phyloP scores from a whole-genome alignment of 2,797 vertebrate genomes.

The Lacerta bilineata region DNA sequence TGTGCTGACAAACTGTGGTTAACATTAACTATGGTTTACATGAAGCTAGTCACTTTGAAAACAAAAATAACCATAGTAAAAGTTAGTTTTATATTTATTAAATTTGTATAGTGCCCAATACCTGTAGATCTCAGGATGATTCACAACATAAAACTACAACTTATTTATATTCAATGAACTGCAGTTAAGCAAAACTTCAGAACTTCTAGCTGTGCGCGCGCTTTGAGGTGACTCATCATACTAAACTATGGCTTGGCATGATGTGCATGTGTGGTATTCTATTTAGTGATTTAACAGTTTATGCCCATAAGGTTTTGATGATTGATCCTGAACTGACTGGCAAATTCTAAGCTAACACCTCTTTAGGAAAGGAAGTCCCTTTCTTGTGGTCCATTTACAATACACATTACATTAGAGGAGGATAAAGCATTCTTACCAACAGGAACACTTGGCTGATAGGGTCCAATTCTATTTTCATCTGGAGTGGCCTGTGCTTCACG shows the following conservation, averaged over 20 bases:
- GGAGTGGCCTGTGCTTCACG: slow-evolving; percentile 75
- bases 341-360: slow-evolving; percentile 32
- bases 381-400: background rate
- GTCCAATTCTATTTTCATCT: slow-evolving; percentile 86
- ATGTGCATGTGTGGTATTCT: background rate
- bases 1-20: background rate
- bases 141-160: background rate
- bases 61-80: too few relatives aligned
- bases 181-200: too few relatives aligned
- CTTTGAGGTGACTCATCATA: background rate
- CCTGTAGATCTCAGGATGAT: background rate
- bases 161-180: too few relatives aligned
- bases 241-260: background rate
- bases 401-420: background rate
- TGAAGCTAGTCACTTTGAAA: background rate
- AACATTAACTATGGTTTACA: background rate
- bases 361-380: slow-evolving; percentile 8
- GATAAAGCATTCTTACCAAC: slow-evolving; percentile 85
- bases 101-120: background rate
- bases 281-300: background rate
- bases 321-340: slow-evolving; percentile 32
- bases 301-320: background rate
- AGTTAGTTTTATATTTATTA: too few relatives aligned
- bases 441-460: slow-evolving; percentile 87
- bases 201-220: too few relatives aligned